Conservation (phyloP, 2,888 invertebrate species). For the Eumerus sabulonum region DNA sequence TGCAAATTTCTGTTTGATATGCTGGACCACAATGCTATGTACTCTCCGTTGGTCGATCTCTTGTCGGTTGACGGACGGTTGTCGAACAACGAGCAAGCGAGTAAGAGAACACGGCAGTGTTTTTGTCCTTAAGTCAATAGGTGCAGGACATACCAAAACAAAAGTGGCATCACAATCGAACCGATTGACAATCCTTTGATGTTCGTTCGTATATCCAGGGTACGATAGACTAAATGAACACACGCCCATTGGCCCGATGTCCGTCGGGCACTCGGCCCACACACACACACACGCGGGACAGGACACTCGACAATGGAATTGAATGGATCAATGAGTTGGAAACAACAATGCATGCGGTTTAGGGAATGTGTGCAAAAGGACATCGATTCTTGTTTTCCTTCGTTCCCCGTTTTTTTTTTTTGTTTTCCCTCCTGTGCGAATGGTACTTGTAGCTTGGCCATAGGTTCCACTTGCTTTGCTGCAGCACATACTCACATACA, state of each 20-base stretch:
- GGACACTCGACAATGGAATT: conserved; percentile 40
- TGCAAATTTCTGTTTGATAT: conserved; percentile 68
- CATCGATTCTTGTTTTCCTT: conserved; percentile 1
- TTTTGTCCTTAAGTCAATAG: conserved; percentile 62
- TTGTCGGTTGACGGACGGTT: no score
- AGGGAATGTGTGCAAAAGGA: conserved; percentile 40
- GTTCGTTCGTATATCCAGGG: conserved; percentile 32
- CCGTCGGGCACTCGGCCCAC: neutral
- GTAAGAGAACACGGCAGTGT: conserved; percentile 14
- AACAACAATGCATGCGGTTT: conserved; percentile 66
- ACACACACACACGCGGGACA: neutral
- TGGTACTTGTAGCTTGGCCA: conserved; percentile 39
- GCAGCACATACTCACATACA: conserved; percentile 15
- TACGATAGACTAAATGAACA: conserved; percentile 28
- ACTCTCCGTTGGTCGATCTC: conserved; percentile 42
- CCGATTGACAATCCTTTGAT: conserved; percentile 62
- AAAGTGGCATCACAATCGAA: conserved; percentile 59
- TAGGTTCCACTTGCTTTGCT: conserved; percentile 5
- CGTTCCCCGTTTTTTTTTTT: no score
- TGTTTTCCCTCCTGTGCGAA: neutral
- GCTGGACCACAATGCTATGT: conserved; percentile 58
- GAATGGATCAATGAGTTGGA: conserved; percentile 57
- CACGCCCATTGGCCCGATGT: conserved; percentile 19
- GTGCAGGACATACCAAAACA: conserved; percentile 49
- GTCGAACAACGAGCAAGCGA: no score